Conservation (phyloP, 2,888 invertebrate species). For the Lacanobia wlatinum region DNA sequence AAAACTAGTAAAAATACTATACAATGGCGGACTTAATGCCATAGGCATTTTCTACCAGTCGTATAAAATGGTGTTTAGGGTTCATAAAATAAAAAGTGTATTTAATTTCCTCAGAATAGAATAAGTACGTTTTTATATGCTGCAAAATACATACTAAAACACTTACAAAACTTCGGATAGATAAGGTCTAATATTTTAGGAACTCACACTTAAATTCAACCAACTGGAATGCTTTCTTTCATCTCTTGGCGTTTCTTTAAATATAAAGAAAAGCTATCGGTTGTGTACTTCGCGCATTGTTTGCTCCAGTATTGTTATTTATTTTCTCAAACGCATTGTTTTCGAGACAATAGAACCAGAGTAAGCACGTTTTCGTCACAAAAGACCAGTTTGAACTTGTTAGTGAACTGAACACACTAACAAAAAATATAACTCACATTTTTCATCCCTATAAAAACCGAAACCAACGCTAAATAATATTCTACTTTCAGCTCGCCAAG, state of each 20-base stretch:
- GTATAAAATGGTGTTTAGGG: no score
- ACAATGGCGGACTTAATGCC: no score
- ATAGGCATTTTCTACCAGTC: no score
- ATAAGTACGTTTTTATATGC: neutral
- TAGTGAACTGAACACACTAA: neutral
- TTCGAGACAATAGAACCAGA: slow-evolving; percentile 31
- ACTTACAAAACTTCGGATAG: neutral
- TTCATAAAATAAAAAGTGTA: no score
- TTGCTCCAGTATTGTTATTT: slow-evolving; percentile 45
- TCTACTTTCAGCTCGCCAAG: no score
- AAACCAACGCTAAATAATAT: no score
- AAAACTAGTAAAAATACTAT: no score
- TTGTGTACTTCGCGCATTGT: slow-evolving; percentile 34
- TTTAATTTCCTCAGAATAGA: neutral
- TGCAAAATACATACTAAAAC: neutral
- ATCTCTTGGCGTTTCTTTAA: slow-evolving; percentile 46
- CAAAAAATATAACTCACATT: no score
- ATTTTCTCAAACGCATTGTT: slow-evolving; percentile 31
- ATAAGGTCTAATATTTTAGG: slow-evolving; percentile 14
- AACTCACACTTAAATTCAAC: slow-evolving; percentile 19
- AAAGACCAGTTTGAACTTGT: slow-evolving; percentile 10
- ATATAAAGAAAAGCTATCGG: slow-evolving; percentile 43
- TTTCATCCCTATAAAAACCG: no score
- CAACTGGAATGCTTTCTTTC: slow-evolving; percentile 40
- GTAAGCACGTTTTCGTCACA: slow-evolving; percentile 22